These are phyloP conservation scores for Trichechus manatus DNA, from an alignment of 2,113 vertebrate genomes.

Conservation along the genomic window DNA sequence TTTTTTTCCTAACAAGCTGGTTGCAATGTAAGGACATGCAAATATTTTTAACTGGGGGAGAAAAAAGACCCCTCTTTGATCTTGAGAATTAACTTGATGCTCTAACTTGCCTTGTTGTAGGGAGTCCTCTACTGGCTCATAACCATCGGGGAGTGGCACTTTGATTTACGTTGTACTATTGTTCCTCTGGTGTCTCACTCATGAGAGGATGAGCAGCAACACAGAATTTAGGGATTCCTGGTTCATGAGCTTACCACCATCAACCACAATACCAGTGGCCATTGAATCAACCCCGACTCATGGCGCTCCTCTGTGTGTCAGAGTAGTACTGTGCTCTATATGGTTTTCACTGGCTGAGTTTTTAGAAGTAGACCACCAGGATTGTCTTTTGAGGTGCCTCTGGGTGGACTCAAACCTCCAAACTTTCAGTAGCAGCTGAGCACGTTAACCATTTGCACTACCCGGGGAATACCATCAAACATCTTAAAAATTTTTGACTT, in stretches of 20 bases:
- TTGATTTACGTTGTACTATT: not conserved
- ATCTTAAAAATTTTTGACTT: not conserved
- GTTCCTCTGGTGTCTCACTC: not conserved
- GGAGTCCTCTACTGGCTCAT: not conserved
- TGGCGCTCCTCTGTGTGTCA: no score
- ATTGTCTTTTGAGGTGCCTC: no score
- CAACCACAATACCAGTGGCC: not conserved
- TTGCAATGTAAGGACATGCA: not conserved
- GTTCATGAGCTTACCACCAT: not conserved
- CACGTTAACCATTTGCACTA: no score
- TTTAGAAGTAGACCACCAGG: no score
- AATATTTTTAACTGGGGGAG: not conserved
- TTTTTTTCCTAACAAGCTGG: not conserved
- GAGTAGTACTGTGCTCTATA: no score
- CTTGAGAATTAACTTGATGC: not conserved
- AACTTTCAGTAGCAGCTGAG: no score
- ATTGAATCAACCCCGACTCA: no score
- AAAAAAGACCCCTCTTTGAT: not conserved
- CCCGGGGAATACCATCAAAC: not conserved
- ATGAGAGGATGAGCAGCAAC: not conserved
- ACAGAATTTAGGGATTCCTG: not conserved
- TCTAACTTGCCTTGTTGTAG: not conserved
- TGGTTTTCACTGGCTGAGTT: no score
- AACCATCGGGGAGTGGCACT: not conserved
- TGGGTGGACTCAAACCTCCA: no score